These are phyloP conservation scores for Sebastes steindachneri DNA, from an alignment of 2,797 vertebrate genomes.

Conservation along the genomic window DNA sequence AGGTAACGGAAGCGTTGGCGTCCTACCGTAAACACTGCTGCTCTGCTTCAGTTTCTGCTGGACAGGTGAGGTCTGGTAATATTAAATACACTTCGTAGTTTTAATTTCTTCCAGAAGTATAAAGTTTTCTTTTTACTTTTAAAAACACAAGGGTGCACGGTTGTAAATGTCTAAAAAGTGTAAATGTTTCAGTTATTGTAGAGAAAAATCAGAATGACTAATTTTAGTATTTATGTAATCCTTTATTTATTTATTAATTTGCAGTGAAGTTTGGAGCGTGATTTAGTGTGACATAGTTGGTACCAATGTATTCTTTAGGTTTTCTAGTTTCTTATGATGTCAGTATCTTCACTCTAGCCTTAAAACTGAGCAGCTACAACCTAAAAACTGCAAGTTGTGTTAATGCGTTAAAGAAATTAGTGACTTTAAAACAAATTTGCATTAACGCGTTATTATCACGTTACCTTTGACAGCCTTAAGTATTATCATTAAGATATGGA, in stretches of 20 bases:
- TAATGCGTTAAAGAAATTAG: too few relatives aligned
- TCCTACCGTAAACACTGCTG: conserved; percentile 85
- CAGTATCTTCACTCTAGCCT: too few relatives aligned
- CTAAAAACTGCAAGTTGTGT: too few relatives aligned
- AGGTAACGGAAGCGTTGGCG: conserved; percentile 76
- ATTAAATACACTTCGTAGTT: rapidly evolving
- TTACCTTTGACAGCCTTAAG: too few relatives aligned
- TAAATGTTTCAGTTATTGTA: not conserved
- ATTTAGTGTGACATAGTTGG: rapidly evolving
- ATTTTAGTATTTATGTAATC: not conserved
- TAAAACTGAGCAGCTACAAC: too few relatives aligned
- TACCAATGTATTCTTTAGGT: too few relatives aligned
- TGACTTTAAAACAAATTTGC: too few relatives aligned
- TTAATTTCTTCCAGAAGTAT: not conserved
- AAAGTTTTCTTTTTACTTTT: not conserved
- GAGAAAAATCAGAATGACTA: rapidly evolving
- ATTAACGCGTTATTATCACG: too few relatives aligned
- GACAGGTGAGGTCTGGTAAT: conserved; percentile 73
- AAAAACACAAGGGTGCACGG: not conserved
- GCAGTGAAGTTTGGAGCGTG: too few relatives aligned
- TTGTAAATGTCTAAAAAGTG: not conserved
- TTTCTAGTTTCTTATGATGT: too few relatives aligned
- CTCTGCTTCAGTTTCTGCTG: conserved; percentile 76
- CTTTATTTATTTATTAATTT: not conserved
- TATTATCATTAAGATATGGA: not conserved